phyloP scores from a whole-genome alignment of 1,140 invertebrate genomes.

The Diorhabda carinulata region DNA sequence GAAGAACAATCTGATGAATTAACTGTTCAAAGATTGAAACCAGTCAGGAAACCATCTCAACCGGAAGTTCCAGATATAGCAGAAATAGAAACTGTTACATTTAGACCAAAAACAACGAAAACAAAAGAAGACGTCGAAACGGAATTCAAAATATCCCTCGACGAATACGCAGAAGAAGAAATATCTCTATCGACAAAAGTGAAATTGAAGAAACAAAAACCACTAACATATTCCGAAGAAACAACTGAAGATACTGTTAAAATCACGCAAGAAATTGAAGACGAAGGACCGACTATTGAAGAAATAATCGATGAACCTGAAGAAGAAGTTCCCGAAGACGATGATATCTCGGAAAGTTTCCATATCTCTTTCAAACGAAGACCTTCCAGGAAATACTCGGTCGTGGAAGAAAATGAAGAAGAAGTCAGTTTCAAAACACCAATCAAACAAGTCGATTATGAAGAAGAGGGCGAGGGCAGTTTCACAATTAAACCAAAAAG shows the following conservation, averaged over 20 bases:
- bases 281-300: conserved; percentile 62
- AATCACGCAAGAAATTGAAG: conserved; percentile 66
- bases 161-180: conserved; percentile 81
- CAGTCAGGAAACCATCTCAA: conserved; percentile 59
- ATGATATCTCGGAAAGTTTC: conserved; percentile 53
- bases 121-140: conserved; percentile 81
- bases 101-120: conserved; percentile 63
- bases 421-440: conserved; percentile 50
- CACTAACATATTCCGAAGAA: conserved; percentile 68
- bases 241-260: conserved; percentile 67
- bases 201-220: conserved; percentile 67
- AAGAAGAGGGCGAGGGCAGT: conserved; percentile 53
- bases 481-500: conserved; percentile 60
- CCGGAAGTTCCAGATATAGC: conserved; percentile 64
- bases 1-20: conserved; percentile 70
- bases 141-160: conserved; percentile 78
- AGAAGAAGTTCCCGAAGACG: conserved; percentile 59
- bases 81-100: conserved; percentile 67
- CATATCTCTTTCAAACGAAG: conserved; percentile 54
- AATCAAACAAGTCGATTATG: conserved; percentile 49
- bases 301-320: conserved; percentile 63
- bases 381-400: conserved; percentile 54
- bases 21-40: conserved; percentile 66
- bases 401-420: conserved; percentile 58
- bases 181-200: conserved; percentile 79